Evolutionary conservation across 2,797 vertebrate genomes (phyloP), one percentile per base, ranked within the genome.

Genomic region (Typhlichthys subterraneus): DNA sequence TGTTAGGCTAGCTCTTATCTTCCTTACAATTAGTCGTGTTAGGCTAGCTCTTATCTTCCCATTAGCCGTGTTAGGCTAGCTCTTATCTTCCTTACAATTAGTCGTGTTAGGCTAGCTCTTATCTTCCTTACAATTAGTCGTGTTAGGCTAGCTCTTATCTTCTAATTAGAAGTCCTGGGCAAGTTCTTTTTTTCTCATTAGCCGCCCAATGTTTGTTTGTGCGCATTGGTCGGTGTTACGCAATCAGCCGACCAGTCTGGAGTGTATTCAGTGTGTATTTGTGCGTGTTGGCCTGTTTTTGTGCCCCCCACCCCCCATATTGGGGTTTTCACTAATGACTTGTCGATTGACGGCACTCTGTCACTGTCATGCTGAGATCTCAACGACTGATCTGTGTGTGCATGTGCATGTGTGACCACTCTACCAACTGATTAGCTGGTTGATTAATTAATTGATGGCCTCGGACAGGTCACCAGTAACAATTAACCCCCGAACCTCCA

Each of bases 321-420:
- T 53, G 33, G 63, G 53, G 62, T 52, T 55, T 62, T 49, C 49
- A 58, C 69, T 79, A 71, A 70, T 75, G 72, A 65, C 51, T 57
- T 65, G 49, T 59, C 54, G 64, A 59, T 77, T 71, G 55, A 75
- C 29, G 61, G 4, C 23, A 7, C 53, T 76, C 56, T 73, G 62
- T 84, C 75, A 72, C 65, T 70, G 77, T 56, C 70, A 66, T 46
- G 63, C 54, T 70, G 65, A 62, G 57, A 55, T 71, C 71, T 54
- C 19, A 61, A 49, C 73, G 71, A 77, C 65, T 76, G 77, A 80
- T 79, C 9, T 52, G 33, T 54, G 64, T 56, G 12, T 23, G 42
- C 31, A 15, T 29, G 54, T 0, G 14, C 9, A 60, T 33, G 49
- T 9, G 29, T 57, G 57, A 57, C 13, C 61, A 33, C 17, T 29